These are phyloP conservation scores for Encarsia formosa DNA, from an alignment of 2,888 invertebrate genomes.

Conservation along the genomic window DNA sequence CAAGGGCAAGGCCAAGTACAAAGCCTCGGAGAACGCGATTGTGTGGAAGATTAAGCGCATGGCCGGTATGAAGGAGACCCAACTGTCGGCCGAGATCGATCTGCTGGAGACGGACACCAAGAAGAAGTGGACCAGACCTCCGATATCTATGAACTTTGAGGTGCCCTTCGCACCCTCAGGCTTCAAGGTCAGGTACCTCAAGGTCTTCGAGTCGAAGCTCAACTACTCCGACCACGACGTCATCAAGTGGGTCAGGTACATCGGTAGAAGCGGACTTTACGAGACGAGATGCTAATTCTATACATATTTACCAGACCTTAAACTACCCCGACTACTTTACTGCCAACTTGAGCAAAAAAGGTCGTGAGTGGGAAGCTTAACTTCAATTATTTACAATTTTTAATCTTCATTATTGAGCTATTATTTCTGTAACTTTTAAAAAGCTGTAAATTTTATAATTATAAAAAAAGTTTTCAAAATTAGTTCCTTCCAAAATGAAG, in stretches of 20 bases:
- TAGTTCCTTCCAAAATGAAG: too few species aligned
- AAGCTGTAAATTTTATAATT: too few species aligned
- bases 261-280: constrained; percentile 97
- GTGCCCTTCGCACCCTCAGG: constrained; percentile 99
- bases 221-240: constrained; percentile 99
- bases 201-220: constrained; percentile 98
- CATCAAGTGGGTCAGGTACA: constrained; percentile 99
- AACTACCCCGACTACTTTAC: too few species aligned
- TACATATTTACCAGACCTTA: too few species aligned
- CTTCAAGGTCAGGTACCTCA: constrained; percentile 98
- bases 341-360: too few species aligned
- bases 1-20: constrained; percentile 99
- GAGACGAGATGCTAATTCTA: constrained; percentile 98
- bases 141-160: constrained; percentile 99
- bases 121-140: constrained; percentile 99
- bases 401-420: too few species aligned
- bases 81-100: constrained; percentile 98
- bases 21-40: constrained; percentile 99
- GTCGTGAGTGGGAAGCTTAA: too few species aligned
- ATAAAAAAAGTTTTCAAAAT: too few species aligned
- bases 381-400: too few species aligned
- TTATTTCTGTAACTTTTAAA: too few species aligned
- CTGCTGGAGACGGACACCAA: constrained; percentile 96
- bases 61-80: constrained; percentile 99
- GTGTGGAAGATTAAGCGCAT: constrained; percentile 85